Base-by-base conservation (phyloP, 1,140 invertebrate genomes). In the Lordiphosa clarofinis region DNA sequence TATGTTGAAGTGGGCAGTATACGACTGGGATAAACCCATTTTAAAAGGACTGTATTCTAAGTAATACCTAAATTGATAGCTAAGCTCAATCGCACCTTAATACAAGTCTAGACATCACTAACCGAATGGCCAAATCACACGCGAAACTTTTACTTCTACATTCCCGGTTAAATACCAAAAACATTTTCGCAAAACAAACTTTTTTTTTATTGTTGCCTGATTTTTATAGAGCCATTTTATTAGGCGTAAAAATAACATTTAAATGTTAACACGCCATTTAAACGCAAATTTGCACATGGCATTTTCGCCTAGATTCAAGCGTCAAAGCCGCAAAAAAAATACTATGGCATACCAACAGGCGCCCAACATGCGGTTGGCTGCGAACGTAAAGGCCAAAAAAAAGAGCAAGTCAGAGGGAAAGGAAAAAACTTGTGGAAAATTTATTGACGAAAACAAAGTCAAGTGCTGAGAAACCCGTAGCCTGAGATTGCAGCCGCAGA, bases 401-500 rank as follows among this genome's bases (percentile, higher is more conserved):
- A 12, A n/a, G n/a, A 12, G 24, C 5, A 33, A 33, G 15, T 12
- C n/a, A 13, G 11, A 12, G 24, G 4, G 28, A 40, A 12, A 47
- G 21, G 11, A 24, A 35, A 63, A 58, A 75, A 62, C 61, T 76
- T 67, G 67, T 70, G 62, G 58, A 28, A 78, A 78, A 78, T 78
- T 78, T 78, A 78, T 78, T 73, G 73, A 78, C 73, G 73, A 78
- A 78, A 78, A 78, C 73, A 78, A 78, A 78, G 73, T 78, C 73
- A 78, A 78, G 73, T 68, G 73, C 55, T 59, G 64, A 73, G 58
- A 55, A 57, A 60, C 52, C 62, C 37, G 44, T 52, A 71, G 33
- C 10, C 24, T 24, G 56, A 68, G 73, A 78, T 78, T 78, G 73
- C 73, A 69, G 53, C 55, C 56, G 37, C 42, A 57, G 10, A 50